A percentile compares a stretch with the other conserved stretches of the same genome.
These are phyloP conservation scores for Protomyctophum bolini DNA, from an alignment of 2,113 vertebrate genomes.

Conservation along the genomic window DNA sequence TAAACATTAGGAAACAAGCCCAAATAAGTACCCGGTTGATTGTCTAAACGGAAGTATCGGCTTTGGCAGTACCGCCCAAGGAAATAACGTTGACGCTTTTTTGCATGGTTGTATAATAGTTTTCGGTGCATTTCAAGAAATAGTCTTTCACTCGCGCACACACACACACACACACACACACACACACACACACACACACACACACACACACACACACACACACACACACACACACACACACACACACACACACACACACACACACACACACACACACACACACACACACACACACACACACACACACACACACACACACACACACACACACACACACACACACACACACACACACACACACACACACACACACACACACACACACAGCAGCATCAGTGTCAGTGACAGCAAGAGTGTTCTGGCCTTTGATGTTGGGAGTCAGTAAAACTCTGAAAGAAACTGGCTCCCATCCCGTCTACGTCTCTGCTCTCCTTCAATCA, in stretches of 20 bases:
- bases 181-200: neutral
- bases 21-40: too few species aligned
- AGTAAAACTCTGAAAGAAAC: constrained; percentile 59
- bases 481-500: constrained; percentile 35
- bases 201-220: neutral
- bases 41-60: too few species aligned
- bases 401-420: constrained; percentile 46
- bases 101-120: too few species aligned
- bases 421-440: constrained; percentile 64
- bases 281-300: neutral
- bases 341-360: neutral
- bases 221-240: neutral
- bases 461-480: constrained; percentile 41
- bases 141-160: constrained; percentile 22
- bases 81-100: too few species aligned
- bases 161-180: neutral
- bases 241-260: neutral
- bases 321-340: neutral
- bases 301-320: constrained; percentile 6
- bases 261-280: neutral
- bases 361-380: neutral
- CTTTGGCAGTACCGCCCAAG: too few species aligned
- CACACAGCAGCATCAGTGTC: constrained; percentile 30
- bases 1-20: too few species aligned
- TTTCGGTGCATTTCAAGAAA: neutral